A percentile compares a stretch with the other conserved stretches of the same genome.
These are phyloP conservation scores for Protosalanx chinensis DNA, from an alignment of 2,797 vertebrate genomes.

Conservation along the genomic window DNA sequence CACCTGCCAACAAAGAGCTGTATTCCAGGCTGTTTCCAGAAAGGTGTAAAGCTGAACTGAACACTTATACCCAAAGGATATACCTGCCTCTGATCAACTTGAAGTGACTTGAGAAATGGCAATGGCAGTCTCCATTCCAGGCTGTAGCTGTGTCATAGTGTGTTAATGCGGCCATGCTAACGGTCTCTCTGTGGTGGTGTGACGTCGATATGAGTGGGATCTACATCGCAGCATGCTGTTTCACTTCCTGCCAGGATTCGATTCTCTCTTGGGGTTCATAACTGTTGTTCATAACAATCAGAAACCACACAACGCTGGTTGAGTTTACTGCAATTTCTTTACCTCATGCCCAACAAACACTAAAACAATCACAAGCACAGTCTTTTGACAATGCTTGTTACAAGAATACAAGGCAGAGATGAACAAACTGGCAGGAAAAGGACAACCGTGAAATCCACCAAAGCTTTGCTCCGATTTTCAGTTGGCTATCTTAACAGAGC, in stretches of 20 bases:
- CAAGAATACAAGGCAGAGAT: too few species aligned
- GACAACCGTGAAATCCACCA: too few species aligned
- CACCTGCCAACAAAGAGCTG: neutral
- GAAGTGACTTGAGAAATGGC: neutral
- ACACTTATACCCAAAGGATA: neutral
- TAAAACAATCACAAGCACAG: neutral
- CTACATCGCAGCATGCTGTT: constrained; percentile 26
- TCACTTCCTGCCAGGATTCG: constrained; percentile 51
- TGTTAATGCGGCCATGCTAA: constrained; percentile 21
- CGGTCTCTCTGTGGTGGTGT: constrained; percentile 17
- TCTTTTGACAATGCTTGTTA: too few species aligned
- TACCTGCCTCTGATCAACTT: neutral
- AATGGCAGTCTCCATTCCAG: too few species aligned
- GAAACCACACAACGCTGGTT: neutral
- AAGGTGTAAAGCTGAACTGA: neutral
- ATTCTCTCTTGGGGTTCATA: constrained; percentile 17
- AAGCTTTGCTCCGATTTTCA: too few species aligned
- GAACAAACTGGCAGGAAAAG: too few species aligned
- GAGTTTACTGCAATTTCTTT: constrained; percentile 2
- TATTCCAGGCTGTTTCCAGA: neutral
- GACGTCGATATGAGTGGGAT: constrained; percentile 1
- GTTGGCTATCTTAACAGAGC: too few species aligned
- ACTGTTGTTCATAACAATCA: neutral
- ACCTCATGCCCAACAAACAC: neutral
- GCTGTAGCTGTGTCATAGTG: neutral